Percentiles rank a stretch among this genome's conserved stretches.
Evolutionary conservation across 2,797 vertebrate genomes (phyloP).

Genomic region (Aotus griseimembra): DNA sequence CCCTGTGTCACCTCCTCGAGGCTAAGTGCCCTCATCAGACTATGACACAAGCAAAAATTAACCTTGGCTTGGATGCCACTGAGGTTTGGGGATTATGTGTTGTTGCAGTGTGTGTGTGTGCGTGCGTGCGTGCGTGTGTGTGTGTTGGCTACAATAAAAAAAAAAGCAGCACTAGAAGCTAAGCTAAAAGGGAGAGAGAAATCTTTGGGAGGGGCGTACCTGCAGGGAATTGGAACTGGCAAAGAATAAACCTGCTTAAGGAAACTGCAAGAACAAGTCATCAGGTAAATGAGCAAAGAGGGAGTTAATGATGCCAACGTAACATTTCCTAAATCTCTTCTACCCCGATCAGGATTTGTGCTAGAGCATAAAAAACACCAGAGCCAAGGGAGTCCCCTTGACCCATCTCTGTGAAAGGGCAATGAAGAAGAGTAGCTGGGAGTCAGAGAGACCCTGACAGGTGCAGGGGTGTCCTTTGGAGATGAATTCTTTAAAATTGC

Average conservation of each 20-base stretch:
- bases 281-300: neutral
- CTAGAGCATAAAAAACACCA: neutral
- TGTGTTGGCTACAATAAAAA: neutral
- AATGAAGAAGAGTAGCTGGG: neutral
- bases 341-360: neutral
- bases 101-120: neutral
- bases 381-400: rapidly evolving
- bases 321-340: neutral
- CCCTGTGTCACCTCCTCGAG: neutral
- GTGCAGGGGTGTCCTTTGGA: neutral
- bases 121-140: neutral
- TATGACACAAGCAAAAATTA: neutral
- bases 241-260: neutral
- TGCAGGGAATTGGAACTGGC: neutral
- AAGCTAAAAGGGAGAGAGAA: neutral
- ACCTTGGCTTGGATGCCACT: neutral
- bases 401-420: neutral
- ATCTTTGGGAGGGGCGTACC: rapidly evolving
- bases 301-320: neutral
- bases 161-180: neutral
- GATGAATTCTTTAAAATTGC: neutral
- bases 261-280: neutral
- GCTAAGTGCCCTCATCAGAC: neutral
- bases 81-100: neutral
- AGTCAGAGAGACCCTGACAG: neutral